Base-by-base conservation (phyloP, 2,113 vertebrate genomes). In the Toxostoma redivivum region DNA sequence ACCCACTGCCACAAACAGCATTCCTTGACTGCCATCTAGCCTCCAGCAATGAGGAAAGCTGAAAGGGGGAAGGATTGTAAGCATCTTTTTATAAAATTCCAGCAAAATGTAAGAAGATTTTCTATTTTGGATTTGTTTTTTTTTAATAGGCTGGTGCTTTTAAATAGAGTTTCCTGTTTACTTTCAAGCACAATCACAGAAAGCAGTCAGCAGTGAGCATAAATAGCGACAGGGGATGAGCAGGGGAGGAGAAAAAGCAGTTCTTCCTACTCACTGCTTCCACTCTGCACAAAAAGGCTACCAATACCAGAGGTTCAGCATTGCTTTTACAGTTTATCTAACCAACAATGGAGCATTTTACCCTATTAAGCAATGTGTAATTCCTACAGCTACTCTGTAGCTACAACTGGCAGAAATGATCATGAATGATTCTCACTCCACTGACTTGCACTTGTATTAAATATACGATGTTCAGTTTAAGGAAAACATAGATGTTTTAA, bases 21-120 rank as follows among this genome's bases (percentile, higher is more conserved):
- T 33, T 86, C 82, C 62, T 89, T 27, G 81, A 67, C 94, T 94
- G 94, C 92, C 94, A 90, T 15, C 96, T 97, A 97, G 94, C 83
- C 71, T 80, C 45, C 12, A 6, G 15, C 23, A 66, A 50, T 0
- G 27, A 69, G 58, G 54, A 66, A 44, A 73, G 58, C 19, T 50
- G 30, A 66, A 84, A 2, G 0, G 3, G 10, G 1, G 19, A 54
- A 60, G 38, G 40, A 31, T 7, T 33, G 33, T 6, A 56, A 60
- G 20, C 14, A 60, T 5, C 48, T 14, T 50, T 27, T 57, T 56
- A 50, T 3, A 69, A 30, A 79, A 85, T 10, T 78, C 37, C 51
- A 56, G 15, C 5, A 48, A 64, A 48, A 56, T 2, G 42, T 42
- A 37, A 50, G 30, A 91, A 35, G 1, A 1, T 20, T 71, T 74